A percentile compares a stretch with the other conserved stretches of the same genome.
These are phyloP conservation scores for Strix aluco DNA, from an alignment of 2,113 vertebrate genomes.

Conservation along the genomic window DNA sequence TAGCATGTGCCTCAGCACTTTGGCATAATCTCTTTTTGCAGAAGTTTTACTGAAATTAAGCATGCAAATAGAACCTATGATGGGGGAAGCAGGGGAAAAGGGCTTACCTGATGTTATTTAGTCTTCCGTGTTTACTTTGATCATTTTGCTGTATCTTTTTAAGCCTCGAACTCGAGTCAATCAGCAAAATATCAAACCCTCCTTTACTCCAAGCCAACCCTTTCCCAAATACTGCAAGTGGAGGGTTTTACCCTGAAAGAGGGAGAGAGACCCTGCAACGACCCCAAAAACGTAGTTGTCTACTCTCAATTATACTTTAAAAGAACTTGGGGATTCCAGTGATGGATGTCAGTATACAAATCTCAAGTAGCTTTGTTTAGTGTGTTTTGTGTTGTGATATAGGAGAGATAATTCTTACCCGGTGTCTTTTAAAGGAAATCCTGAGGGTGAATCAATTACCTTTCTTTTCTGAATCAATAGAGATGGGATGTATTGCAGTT, in stretches of 20 bases:
- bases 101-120: not conserved
- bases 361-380: slow-evolving; percentile 44
- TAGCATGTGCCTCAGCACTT: not conserved
- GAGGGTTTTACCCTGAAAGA: not conserved
- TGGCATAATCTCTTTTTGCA: not conserved
- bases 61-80: not conserved
- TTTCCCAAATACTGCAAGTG: not conserved
- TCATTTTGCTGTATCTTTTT: not conserved
- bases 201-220: not conserved
- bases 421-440: slow-evolving; percentile 54
- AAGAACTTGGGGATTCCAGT: not conserved
- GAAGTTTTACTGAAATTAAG: not conserved
- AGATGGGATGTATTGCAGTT: slow-evolving; percentile 41
- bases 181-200: not conserved
- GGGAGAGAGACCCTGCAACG: not conserved
- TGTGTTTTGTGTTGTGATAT: slow-evolving; percentile 43
- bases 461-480: slow-evolving; percentile 56
- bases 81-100: not conserved
- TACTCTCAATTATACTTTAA: not conserved
- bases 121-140: not conserved
- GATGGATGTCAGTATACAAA: slow-evolving; percentile 18
- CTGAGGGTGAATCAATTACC: slow-evolving; percentile 59
- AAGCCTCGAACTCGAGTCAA: not conserved
- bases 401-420: slow-evolving; percentile 34
- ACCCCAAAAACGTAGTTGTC: not conserved